Evolutionary conservation across 1,140 invertebrate species (phyloP), one percentile per base, ranked within the genome.

Genomic region (Paralvinella palmiformis): DNA sequence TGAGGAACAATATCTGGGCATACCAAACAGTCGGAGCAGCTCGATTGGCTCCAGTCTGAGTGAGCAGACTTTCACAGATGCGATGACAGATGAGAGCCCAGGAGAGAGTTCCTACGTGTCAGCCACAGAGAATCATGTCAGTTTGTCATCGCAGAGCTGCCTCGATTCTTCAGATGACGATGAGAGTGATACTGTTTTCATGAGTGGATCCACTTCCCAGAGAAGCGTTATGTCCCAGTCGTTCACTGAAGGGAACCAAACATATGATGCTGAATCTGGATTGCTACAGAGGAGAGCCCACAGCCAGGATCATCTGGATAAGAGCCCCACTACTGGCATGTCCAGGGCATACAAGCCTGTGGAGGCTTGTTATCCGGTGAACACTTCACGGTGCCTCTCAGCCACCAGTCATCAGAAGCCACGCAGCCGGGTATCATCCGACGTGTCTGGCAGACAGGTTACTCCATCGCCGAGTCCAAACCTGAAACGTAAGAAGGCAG

Each of bases 271-370:
- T n/a, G 10, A 41, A 10, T 10, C 10, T 41, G 10, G 10, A 41
- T 10, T 41, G 37, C 10, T n/a, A 41, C 10, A 10, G 37, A 41
- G 37, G 10, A 10, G 10, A 41, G 37, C n/a, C n/a, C n/a, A 41
- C 10, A 41, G 37, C 37, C 37, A 41, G 37, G n/a, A 41, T n/a
- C 37, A 10, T 10, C 37, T 41, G 10, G 10, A 41, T 10, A 41
- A 41, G 10, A n/a, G n/a, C n/a, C n/a, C n/a, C n/a, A n/a, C n/a
- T n/a, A n/a, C n/a, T n/a, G n/a, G n/a, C n/a, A n/a, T n/a, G n/a
- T n/a, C n/a, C n/a, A n/a, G n/a, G n/a, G n/a, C n/a, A n/a, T n/a
- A 57, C 55, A 57, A 57, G 27, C 33, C 55, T 10, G 27, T 57
- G 20, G 33, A 57, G 27, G 33, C 33, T 15, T 32, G 20, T n/a